Evolutionary conservation across 2,113 vertebrate species (phyloP).

Genomic region (Oxyura jamaicensis): DNA sequence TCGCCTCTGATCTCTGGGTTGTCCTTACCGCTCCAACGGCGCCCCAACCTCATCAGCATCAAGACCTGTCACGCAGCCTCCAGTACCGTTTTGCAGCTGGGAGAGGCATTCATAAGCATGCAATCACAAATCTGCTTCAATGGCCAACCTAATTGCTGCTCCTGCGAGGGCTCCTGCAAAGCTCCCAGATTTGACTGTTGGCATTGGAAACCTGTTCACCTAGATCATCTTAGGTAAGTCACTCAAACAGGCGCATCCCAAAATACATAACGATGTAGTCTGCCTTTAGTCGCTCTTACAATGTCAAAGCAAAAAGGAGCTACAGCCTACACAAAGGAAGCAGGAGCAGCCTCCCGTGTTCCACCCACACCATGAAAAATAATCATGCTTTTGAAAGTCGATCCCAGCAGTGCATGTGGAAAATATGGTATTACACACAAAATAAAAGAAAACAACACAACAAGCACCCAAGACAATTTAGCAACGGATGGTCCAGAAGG

Average conservation of each 20-base stretch:
- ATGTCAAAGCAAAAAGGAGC: neutral
- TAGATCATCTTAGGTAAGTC: neutral
- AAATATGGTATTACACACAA: neutral
- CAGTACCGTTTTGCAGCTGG: neutral
- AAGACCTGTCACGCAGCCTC: accelerated
- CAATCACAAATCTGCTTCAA: neutral
- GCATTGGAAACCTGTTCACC: neutral
- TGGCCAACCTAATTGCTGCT: neutral
- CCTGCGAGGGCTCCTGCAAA: neutral
- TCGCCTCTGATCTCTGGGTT: neutral
- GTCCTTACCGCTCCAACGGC: neutral
- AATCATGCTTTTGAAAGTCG: neutral
- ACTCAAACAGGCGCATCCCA: neutral
- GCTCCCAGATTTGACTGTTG: neutral
- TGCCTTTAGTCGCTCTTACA: neutral
- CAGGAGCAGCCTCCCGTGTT: neutral
- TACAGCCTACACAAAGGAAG: neutral
- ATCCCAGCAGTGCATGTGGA: accelerated
- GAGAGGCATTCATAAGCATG: neutral
- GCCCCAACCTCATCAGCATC: neutral
- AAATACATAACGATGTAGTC: neutral
- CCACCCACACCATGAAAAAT: neutral
- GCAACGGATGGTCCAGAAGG: neutral
- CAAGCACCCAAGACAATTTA: neutral
- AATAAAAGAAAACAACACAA: neutral